Base-by-base conservation (phyloP, 2,797 vertebrate species). In the Phrynocephalus guinanensis region DNA sequence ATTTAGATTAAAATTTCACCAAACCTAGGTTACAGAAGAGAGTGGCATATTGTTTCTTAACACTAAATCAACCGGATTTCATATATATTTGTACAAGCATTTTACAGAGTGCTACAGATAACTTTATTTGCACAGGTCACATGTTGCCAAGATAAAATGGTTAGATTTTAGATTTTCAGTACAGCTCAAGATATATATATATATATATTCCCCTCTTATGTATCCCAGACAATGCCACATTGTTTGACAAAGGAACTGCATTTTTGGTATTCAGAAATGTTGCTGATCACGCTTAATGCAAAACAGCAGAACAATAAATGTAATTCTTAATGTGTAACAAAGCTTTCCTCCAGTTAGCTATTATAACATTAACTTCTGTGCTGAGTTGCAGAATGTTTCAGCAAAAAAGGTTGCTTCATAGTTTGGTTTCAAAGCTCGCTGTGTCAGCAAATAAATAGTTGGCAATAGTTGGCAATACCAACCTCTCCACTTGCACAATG, bases 251-350 rank as follows among this genome's bases (percentile, higher is more conserved):
- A 50, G 60, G 63, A 79, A 68, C 82, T 87, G 56, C 82, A 77
- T 92, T 94, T 93, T 92, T 92, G 44, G 44, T 91, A 82, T 80
- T 93, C 81, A 90, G 44, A 89, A 92, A 91, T 86, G 84, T 91
- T 86, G 33, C 90, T 87, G 90, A 91, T 87, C 91, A 93, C 93
- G 52, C 89, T 89, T 85, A 0, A 52, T 86, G 1, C 79, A 66
- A 84, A 92, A 71, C 83, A 85, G 76, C 70, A 85, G 38, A 79
- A 89, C 93, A 93, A 92, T 38, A 90, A 92, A 93, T 85, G 50
- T 88, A 18, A 63, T 86, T 72, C 75, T 91, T 87, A 92, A 72
- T 91, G 85, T 82, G 2, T 87, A 91, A 85, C 90, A 92, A 44
- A 90, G 66, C 88, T 44, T 70, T 76, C 56, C 93, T 91, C 93